Evolutionary conservation across 2,113 vertebrate genomes (phyloP).

Genomic region (Calonectris borealis): DNA sequence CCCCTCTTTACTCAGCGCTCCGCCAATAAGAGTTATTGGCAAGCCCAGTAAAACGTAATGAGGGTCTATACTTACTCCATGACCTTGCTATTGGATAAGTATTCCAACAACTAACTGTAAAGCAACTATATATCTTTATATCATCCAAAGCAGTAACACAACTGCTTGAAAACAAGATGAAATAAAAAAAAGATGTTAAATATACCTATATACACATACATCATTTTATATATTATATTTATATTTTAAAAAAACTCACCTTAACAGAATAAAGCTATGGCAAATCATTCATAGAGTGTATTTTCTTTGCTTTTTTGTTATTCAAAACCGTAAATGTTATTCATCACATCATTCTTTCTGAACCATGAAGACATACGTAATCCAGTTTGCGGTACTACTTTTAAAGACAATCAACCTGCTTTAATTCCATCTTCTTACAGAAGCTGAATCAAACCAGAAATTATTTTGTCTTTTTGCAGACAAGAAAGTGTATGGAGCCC

Average conservation of each 20-base stretch:
- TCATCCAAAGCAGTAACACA: neutral
- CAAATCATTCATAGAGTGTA: neutral
- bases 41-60: neutral
- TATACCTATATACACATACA: neutral
- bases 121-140: neutral
- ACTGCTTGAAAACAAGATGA: neutral
- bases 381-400: neutral
- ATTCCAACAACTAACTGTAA: neutral
- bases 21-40: neutral
- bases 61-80: neutral
- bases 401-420: constrained; percentile 22
- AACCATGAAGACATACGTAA: constrained; percentile 31
- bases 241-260: neutral
- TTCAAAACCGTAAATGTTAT: constrained; percentile 2
- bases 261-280: neutral
- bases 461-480: constrained; percentile 1
- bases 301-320: neutral
- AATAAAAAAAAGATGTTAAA: neutral
- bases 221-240: neutral
- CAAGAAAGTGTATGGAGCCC: neutral
- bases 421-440: constrained; percentile 13
- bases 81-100: too few relatives aligned
- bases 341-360: constrained; percentile 24
- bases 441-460: constrained; percentile 37
- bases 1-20: neutral